phyloP scores from a whole-genome alignment of 2,113 vertebrate species.

The Serilophus lunatus region DNA sequence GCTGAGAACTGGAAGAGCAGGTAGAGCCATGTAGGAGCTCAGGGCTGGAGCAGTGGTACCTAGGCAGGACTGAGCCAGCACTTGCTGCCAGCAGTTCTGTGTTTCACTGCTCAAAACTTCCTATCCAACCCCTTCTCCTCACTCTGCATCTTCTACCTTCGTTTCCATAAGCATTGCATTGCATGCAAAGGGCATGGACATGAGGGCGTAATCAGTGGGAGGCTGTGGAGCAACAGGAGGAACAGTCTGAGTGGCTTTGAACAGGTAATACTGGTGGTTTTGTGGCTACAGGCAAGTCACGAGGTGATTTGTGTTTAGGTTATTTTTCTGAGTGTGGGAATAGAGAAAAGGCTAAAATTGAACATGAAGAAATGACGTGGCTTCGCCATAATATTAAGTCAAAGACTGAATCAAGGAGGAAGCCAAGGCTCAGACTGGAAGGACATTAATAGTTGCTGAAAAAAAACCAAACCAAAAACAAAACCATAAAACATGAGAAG shows the following conservation, averaged over 20 bases:
- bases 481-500: neutral
- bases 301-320: neutral
- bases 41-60: neutral
- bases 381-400: neutral
- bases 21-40: neutral
- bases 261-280: neutral
- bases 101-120: neutral
- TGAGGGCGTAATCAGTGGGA: neutral
- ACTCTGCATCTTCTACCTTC: neutral
- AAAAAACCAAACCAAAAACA: neutral
- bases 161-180: neutral
- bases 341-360: neutral
- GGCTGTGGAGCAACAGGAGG: neutral
- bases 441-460: neutral
- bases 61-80: neutral
- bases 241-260: neutral
- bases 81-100: neutral
- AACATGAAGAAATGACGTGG: neutral
- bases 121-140: neutral
- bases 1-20: neutral
- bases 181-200: accelerated
- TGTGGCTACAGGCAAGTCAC: neutral
- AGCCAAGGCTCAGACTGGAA: neutral
- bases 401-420: neutral
- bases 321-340: neutral